Evolutionary conservation across 2,113 vertebrate genomes (phyloP).

Genomic region (Rhinichthys klamathensis): DNA sequence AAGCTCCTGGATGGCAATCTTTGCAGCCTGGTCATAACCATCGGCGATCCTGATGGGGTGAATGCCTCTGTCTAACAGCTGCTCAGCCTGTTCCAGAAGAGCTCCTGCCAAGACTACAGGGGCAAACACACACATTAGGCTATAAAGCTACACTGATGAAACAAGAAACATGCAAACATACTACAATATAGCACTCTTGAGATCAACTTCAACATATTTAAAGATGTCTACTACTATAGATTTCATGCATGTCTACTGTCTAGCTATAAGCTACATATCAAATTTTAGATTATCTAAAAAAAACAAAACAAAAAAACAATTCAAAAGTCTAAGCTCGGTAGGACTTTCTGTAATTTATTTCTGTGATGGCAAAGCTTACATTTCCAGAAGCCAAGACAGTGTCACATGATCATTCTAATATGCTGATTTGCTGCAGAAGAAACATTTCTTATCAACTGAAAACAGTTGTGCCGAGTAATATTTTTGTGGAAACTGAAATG

Average conservation of each 20-base stretch:
- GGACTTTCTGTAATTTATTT: neutral
- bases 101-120: constrained; percentile 90
- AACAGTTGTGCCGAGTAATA: too few species aligned
- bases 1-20: constrained; percentile 86
- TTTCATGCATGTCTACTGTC: too few species aligned
- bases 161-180: neutral
- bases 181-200: neutral
- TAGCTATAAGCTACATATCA: neutral
- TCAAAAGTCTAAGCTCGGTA: too few species aligned
- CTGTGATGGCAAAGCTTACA: neutral
- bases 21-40: constrained; percentile 93
- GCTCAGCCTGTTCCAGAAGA: constrained; percentile 92
- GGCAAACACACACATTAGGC: neutral
- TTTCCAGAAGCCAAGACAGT: neutral
- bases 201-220: neutral
- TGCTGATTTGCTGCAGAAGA: neutral
- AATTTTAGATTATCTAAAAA: neutral
- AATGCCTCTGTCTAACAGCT: constrained; percentile 92
- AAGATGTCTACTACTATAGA: too few species aligned
- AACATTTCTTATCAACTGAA: neutral
- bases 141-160: neutral
- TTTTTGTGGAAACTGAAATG: too few species aligned
- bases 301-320: too few species aligned
- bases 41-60: constrained; percentile 96
- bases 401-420: neutral